Percentiles rank a stretch among this genome's conserved stretches.
Evolutionary conservation across 1,140 invertebrate species (phyloP).

Genomic region (Drosophila kurseongensis): DNA sequence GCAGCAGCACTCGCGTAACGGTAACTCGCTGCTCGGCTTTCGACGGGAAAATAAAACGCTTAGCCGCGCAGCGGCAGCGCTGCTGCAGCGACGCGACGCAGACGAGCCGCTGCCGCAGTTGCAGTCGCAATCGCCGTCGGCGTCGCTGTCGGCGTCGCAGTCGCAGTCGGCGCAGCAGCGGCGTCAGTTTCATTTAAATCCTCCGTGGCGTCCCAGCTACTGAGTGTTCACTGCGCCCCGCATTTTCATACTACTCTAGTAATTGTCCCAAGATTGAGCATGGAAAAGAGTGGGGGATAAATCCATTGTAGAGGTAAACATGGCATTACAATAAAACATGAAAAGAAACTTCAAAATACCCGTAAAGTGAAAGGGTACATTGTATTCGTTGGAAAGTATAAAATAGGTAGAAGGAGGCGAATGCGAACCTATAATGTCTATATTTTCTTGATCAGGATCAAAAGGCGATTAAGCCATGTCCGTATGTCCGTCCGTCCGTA

Average conservation of each 20-base stretch:
- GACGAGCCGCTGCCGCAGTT: constrained; percentile 1
- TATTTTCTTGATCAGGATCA: too few relatives aligned
- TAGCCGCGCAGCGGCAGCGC: background rate
- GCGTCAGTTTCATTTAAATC: constrained; percentile 30
- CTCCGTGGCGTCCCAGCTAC: constrained; percentile 45
- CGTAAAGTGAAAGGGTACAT: too few relatives aligned
- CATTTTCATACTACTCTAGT: background rate
- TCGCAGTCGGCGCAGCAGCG: constrained; percentile 24
- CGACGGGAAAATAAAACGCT: constrained; percentile 6
- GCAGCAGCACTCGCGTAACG: constrained; percentile 9
- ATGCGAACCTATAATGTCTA: too few relatives aligned
- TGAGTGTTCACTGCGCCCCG: constrained; percentile 9
- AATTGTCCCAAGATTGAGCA: background rate
- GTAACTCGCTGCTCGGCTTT: constrained; percentile 21
- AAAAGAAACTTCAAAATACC: too few relatives aligned
- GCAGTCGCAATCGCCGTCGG: background rate
- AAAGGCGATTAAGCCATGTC: too few relatives aligned
- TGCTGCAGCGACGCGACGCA: constrained; percentile 26
- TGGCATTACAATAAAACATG: background rate
- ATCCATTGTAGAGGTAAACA: constrained; percentile 1
- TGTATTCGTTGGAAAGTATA: too few relatives aligned
- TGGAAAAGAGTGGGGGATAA: background rate
- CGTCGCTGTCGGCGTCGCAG: constrained; percentile 7
- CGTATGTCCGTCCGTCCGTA: too few relatives aligned
- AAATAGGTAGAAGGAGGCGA: too few relatives aligned